phyloP scores from a whole-genome alignment of 1,140 invertebrate genomes.

The Euura lappo region DNA sequence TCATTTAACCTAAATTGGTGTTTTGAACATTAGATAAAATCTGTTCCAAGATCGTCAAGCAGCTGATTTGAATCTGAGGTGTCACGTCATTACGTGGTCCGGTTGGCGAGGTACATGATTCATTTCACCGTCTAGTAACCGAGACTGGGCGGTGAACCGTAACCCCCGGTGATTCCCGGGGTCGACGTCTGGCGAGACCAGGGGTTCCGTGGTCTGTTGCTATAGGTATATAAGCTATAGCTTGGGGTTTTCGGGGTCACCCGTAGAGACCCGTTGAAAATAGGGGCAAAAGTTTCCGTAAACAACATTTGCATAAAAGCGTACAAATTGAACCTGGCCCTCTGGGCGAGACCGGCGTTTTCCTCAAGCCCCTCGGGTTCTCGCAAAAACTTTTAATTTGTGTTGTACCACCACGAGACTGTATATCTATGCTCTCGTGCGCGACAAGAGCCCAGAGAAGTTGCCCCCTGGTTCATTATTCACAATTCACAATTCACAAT shows the following conservation, averaged over 20 bases:
- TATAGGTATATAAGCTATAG: too few relatives aligned
- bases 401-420: not conserved
- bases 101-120: not conserved
- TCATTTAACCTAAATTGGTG: too few relatives aligned
- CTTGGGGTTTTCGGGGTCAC: not conserved
- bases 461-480: too few relatives aligned
- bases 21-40: too few relatives aligned
- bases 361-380: not conserved
- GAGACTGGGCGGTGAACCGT: not conserved
- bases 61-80: not conserved
- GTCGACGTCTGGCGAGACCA: not conserved
- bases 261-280: not conserved
- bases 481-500: not conserved
- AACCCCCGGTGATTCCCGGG: not conserved
- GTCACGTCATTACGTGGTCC: not conserved
- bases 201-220: too few relatives aligned
- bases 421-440: too few relatives aligned
- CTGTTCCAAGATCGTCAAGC: too few relatives aligned
- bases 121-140: constrained; percentile 4
- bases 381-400: not conserved
- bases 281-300: not conserved
- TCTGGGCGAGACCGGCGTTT: not conserved
- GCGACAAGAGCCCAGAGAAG: too few relatives aligned
- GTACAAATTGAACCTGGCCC: not conserved
- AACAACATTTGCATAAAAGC: constrained; percentile 7